Evolutionary conservation across 2,888 invertebrate species (phyloP).

Genomic region (Leptura quadrifasciata): DNA sequence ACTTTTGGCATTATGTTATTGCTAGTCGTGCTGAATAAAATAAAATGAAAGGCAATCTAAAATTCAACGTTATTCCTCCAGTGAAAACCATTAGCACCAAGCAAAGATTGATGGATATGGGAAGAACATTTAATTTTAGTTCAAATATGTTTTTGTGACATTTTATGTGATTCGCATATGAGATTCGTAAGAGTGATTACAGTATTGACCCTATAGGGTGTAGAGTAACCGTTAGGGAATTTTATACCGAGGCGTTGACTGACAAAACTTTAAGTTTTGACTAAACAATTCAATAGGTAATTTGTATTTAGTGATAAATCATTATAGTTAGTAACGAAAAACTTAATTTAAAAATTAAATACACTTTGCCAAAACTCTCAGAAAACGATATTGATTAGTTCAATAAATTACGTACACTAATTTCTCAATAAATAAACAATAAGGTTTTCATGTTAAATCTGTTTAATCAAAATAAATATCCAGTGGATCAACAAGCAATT

Average conservation of each 20-base stretch:
- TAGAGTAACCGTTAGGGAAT: background rate
- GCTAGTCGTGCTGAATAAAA: slow-evolving; percentile 5
- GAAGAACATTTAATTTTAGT: slow-evolving; percentile 34
- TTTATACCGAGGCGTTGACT: background rate
- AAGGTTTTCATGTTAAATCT: no score
- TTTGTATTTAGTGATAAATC: no score
- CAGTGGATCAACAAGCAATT: no score
- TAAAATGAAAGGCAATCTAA: slow-evolving; percentile 33
- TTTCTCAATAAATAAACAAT: no score
- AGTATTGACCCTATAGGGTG: background rate
- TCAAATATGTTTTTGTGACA: slow-evolving; percentile 34
- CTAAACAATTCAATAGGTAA: no score
- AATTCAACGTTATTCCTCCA: slow-evolving; percentile 30
- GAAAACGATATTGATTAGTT: no score
- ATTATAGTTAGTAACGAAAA: no score
- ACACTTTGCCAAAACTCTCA: no score
- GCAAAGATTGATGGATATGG: slow-evolving; percentile 40
- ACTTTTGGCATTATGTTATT: background rate
- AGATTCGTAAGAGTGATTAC: slow-evolving; percentile 21
- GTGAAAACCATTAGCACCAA: slow-evolving; percentile 27
- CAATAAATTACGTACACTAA: no score
- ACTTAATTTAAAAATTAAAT: no score
- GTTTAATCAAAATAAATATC: no score
- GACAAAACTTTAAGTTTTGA: no score
- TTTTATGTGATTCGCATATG: slow-evolving; percentile 29